These are phyloP conservation scores for Gavia stellata DNA, from an alignment of 2,113 vertebrate genomes.

Conservation along the genomic window DNA sequence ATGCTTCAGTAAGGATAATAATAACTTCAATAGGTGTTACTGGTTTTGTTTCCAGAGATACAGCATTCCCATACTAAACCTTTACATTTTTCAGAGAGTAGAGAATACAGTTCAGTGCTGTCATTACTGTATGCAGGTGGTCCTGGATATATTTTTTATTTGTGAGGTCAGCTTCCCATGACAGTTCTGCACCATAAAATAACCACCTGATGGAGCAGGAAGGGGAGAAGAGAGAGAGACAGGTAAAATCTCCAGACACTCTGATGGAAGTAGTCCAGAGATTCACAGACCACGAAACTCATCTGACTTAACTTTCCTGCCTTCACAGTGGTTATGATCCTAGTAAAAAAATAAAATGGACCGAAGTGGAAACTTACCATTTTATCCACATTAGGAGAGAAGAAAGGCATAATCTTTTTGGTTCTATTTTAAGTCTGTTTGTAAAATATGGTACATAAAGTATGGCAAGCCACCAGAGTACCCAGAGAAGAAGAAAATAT, in stretches of 20 bases:
- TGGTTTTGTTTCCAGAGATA: neutral
- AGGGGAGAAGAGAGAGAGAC: neutral
- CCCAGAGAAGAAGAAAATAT: neutral
- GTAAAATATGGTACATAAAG: neutral
- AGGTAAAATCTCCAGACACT: neutral
- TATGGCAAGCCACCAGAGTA: neutral
- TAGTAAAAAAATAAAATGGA: neutral
- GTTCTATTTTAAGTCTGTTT: neutral
- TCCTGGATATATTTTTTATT: neutral
- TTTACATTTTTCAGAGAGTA: neutral
- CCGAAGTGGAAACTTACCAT: neutral
- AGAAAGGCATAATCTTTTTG: neutral
- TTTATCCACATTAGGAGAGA: neutral
- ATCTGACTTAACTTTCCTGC: neutral
- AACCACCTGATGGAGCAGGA: neutral
- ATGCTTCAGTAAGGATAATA: neutral
- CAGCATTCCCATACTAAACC: fast-evolving
- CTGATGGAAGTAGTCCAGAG: neutral
- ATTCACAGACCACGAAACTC: neutral
- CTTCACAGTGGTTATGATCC: neutral
- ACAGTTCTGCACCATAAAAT: neutral
- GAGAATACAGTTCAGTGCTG: neutral
- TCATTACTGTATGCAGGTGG: neutral
- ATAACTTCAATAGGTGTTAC: neutral
- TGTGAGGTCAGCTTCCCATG: neutral